Evolutionary conservation across 1,140 invertebrate genomes (phyloP), one percentile per base, ranked within the genome.

Genomic region (Liolophura sinensis): DNA sequence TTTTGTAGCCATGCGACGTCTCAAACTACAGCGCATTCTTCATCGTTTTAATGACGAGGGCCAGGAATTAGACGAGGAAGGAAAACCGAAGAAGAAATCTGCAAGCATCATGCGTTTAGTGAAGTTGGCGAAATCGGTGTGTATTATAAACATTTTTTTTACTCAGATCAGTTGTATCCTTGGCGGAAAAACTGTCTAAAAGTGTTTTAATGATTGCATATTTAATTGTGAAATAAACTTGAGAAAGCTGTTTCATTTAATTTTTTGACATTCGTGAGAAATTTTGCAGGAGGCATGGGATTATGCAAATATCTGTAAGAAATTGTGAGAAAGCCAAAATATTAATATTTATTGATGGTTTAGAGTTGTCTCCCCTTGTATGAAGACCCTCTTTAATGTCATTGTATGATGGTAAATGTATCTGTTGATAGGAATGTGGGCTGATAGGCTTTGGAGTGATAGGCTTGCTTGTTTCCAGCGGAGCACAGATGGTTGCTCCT

Each of bases 111-210:
- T 65, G 25, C 69, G 79, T 65, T 55, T 83, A 24, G 18, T 77
- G 22, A 51, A 56, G 40, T 71, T 83, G 47, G 79, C 78, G n/a
- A 82, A 78, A 72, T 77, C 77, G 46, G 81, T 83, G 66, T 72
- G 76, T 78, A 66, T 40, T 40, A 40, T 9, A 40, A n/a, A n/a
- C n/a, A n/a, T n/a, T n/a, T n/a, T n/a, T n/a, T n/a, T n/a, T n/a
- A n/a, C n/a, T n/a, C n/a, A n/a, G n/a, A n/a, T n/a, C n/a, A n/a
- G n/a, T n/a, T n/a, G n/a, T n/a, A n/a, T n/a, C n/a, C n/a, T n/a
- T n/a, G n/a, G n/a, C n/a, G n/a, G n/a, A n/a, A n/a, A n/a, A n/a
- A n/a, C n/a, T n/a, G n/a, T n/a, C n/a, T n/a, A n/a, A n/a, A n/a
- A n/a, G n/a, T n/a, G n/a, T n/a, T n/a, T n/a, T n/a, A n/a, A n/a